Evolutionary conservation across 2,113 vertebrate species (phyloP), one percentile per base, ranked within the genome.

Genomic region (Emydura subglobosa): DNA sequence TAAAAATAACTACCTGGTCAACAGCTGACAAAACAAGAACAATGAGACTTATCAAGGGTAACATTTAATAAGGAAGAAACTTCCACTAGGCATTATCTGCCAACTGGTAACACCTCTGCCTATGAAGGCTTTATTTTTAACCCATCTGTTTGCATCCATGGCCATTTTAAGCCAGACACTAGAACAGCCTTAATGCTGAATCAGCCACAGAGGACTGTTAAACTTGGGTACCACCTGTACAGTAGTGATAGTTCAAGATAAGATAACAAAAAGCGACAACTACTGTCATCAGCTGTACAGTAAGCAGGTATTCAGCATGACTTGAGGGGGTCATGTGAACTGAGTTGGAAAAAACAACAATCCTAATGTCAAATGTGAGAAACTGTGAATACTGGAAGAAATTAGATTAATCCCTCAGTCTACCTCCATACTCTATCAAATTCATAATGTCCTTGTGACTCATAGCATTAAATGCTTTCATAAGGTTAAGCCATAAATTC

Each of bases 191-290:
- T 31, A 68, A 65, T 78, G 78, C 59, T 61, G 78, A 83, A 79
- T 65, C 49, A 55, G 78, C 31, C 82, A 39, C 0, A 1, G 76
- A n/a, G 19, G 31, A 39, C 0, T 0, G 11, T 61, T 16, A 83
- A 93, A 61, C 31, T 47, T 61, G 39, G 5, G 19, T 31, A 4
- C n/a, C 53, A 85, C 22, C 1, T 1, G 44, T 44, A 79, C 47
- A 82, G 47, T 42, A 80, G 42, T 0, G 2, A 3, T 34, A 82
- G 72, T 9, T 42, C 50, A 82, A 85, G 61, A 14, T 50, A 84
- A 81, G 39, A 57, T 14, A 89, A 82, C n/a, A 86, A 51, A 80
- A 21, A 81, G 55, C 34, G 86, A 74, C 74, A 89, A 79, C 39
- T 19, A 79, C 65, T 65, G 39, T 44, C 12, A 17, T 74, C 50